Base-by-base conservation (phyloP, 2,888 invertebrate species). In the Apodemia mormo region DNA sequence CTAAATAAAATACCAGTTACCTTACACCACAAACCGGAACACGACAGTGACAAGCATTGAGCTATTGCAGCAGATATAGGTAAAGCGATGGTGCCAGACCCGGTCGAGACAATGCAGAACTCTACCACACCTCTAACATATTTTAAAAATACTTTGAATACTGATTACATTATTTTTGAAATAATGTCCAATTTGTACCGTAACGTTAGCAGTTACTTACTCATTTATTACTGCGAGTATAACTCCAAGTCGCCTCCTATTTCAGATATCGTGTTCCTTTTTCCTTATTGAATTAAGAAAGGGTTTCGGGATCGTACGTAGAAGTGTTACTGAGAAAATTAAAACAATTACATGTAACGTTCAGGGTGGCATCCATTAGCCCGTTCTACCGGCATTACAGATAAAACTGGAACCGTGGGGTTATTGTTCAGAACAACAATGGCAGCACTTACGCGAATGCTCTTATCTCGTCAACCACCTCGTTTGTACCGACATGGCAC, bases 341-440 rank as follows among this genome's bases (percentile, higher is more conserved):
- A 86, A 87, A 86, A 88, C 85, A 87, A 88, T 88, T 86, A 86
- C 81, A 79, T 81, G 79, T 81, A 83, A 84, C 78, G 65, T 77
- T 78, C 85, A 82, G 82, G 82, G 80, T 82, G 84, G 82, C 65
- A 65, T 69, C 87, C 87, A 88, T 89, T 89, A 87, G 84, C 76
- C 76, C 78, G 83, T 81, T 81, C 79, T 80, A 80, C 77, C 80
- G 80, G 81, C 82, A 3, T 49, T 49, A 80, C 82, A 85, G 87
- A 87, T 90, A 88, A 88, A 85, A 80, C 84, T 77, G 80, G 79
- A 79, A 78, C 79, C 79, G 82, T 61, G 79, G 84, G 85, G 85
- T 84, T 88, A 88, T 89, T 89, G 88, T 89, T 85, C 83, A 77
- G 75, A 74, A 81, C 81, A 86, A 88, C 89, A 88, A 89, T 86